A percentile compares a stretch with the other conserved stretches of the same genome.
Evolutionary conservation across 2,113 vertebrate species (phyloP).

Genomic region (Carassius carassius): DNA sequence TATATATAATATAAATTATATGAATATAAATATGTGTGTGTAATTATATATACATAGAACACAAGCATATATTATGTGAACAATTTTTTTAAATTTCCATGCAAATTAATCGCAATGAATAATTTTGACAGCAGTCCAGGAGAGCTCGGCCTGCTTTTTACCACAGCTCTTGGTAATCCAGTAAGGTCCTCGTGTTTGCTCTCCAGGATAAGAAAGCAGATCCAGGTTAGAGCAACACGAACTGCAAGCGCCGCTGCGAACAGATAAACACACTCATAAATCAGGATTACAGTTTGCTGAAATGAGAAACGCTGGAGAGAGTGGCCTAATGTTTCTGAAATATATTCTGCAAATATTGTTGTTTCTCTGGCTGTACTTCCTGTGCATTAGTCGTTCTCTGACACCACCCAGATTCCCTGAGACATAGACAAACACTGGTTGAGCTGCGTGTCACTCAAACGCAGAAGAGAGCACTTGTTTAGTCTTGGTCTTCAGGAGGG

Average conservation of each 20-base stretch:
- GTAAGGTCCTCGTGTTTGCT: conserved; percentile 1
- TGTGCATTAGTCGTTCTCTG: conserved; percentile 78
- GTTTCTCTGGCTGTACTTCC: conserved; percentile 79
- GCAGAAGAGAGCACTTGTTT: conserved; percentile 61
- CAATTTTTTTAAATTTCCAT: too few species aligned
- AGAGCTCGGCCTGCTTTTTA: background rate
- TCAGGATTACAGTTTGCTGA: conserved; percentile 68
- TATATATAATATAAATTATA: too few species aligned
- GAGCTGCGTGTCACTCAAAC: conserved; percentile 70
- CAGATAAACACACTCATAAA: conserved; percentile 68
- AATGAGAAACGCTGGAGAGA: conserved; percentile 60
- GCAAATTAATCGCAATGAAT: too few species aligned
- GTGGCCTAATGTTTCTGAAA: conserved; percentile 66
- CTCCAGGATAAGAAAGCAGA: background rate
- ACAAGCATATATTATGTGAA: too few species aligned
- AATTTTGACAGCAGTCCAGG: background rate
- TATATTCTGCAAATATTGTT: conserved; percentile 81
- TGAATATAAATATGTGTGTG: too few species aligned
- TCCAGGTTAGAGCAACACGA: conserved; percentile 55
- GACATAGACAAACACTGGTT: conserved; percentile 76
- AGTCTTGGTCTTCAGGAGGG: conserved; percentile 52
- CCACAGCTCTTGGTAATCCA: background rate
- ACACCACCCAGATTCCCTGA: conserved; percentile 77
- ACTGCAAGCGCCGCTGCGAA: conserved; percentile 37
- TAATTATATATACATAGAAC: too few species aligned